Evolutionary conservation across 2,888 invertebrate species (phyloP).

Genomic region (Laothoe populi): DNA sequence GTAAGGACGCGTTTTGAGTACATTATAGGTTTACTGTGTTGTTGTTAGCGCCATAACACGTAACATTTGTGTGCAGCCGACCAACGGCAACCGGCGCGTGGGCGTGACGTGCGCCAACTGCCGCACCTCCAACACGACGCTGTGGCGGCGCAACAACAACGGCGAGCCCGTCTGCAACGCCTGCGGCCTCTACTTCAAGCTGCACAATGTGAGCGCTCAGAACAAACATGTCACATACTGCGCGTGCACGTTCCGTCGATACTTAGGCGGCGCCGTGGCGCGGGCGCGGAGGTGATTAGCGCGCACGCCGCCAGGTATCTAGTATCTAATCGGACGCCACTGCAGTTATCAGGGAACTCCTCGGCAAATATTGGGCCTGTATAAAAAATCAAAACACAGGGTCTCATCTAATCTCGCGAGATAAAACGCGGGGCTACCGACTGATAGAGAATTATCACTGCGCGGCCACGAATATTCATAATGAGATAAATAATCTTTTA

Average conservation of each 20-base stretch:
- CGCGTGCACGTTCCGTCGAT: constrained; percentile 48
- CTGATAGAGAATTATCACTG: constrained; percentile 83
- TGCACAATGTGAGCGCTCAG: constrained; percentile 90
- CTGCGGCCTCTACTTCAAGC: constrained; percentile 97
- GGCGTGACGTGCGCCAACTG: constrained; percentile 98
- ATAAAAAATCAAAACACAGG: constrained; percentile 83
- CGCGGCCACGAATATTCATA: constrained; percentile 82
- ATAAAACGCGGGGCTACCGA: constrained; percentile 84
- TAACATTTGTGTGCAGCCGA: constrained; percentile 62
- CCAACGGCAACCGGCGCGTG: constrained; percentile 86
- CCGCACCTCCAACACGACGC: constrained; percentile 94
- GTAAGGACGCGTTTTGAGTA: constrained; percentile 48
- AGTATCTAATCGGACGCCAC: constrained; percentile 75
- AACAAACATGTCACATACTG: constrained; percentile 25
- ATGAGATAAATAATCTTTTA: constrained; percentile 85
- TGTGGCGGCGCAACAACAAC: constrained; percentile 97
- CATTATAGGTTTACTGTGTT: no score
- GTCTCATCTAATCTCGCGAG: constrained; percentile 83
- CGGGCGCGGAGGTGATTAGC: constrained; percentile 42
- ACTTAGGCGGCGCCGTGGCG: constrained; percentile 2
- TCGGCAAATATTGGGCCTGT: constrained; percentile 81
- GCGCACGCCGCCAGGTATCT: constrained; percentile 64
- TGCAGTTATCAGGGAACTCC: constrained; percentile 82
- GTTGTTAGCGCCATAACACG: background rate
- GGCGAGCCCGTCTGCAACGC: constrained; percentile 99